A percentile compares a stretch with the other conserved stretches of the same genome.
Conservation (phyloP, 2,113 vertebrate genomes). For the Triplophysa siluroides region DNA sequence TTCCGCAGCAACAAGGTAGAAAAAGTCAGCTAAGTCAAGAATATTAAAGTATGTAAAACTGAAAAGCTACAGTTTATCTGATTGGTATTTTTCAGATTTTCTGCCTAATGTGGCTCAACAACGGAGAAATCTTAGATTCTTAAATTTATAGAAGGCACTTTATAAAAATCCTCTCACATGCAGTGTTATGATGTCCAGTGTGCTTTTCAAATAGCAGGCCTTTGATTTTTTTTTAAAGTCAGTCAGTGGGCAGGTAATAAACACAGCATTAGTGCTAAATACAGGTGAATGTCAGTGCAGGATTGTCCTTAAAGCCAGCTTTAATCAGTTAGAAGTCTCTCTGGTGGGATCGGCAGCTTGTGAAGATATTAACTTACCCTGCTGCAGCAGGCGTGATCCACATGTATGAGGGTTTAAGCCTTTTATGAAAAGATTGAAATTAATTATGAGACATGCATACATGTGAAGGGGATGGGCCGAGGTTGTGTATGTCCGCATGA, state of each 20-base stretch:
- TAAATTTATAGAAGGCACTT: neutral
- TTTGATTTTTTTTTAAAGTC: slow-evolving; percentile 31
- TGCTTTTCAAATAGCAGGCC: neutral
- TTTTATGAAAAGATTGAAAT: slow-evolving; percentile 60
- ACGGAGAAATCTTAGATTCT: neutral
- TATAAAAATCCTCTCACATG: neutral
- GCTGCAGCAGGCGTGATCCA: slow-evolving; percentile 56
- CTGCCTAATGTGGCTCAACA: neutral
- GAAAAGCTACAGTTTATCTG: neutral
- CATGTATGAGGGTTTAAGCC: slow-evolving; percentile 54
- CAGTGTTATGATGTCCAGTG: neutral
- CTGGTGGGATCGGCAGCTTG: slow-evolving; percentile 50
- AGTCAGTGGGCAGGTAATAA: slow-evolving; percentile 61
- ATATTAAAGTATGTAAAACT: slow-evolving; percentile 12
- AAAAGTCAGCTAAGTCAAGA: slow-evolving; percentile 16
- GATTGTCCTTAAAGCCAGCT: slow-evolving; percentile 65
- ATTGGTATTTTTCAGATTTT: neutral
- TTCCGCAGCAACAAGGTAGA: slow-evolving; percentile 13
- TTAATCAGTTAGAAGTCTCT: slow-evolving; percentile 63
- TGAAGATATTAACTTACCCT: slow-evolving; percentile 62
- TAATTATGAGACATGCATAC: slow-evolving; percentile 45
- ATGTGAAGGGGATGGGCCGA: neutral
- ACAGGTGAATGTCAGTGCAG: slow-evolving; percentile 65
- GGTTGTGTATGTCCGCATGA: slow-evolving; percentile 5
- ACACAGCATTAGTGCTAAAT: slow-evolving; percentile 63